Evolutionary conservation across 2,888 invertebrate species (phyloP).

Genomic region (Plagiodera versicolora): DNA sequence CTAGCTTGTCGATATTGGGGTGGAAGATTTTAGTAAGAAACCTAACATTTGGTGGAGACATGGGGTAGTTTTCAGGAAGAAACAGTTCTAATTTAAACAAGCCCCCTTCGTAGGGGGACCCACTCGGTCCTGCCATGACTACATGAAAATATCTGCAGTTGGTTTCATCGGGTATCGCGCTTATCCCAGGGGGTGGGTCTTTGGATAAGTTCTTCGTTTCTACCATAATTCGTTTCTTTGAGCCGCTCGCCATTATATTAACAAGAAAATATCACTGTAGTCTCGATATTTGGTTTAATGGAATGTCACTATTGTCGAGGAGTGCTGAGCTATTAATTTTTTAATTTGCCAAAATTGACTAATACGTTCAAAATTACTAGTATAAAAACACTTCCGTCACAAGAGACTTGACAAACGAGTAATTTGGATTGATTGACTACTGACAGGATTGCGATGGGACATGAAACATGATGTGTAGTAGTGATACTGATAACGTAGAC

Average conservation of each 20-base stretch:
- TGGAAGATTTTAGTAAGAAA: conserved; percentile 99
- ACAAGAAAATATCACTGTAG: not conserved
- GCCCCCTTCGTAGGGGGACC: conserved; percentile 98
- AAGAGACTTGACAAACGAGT: no score
- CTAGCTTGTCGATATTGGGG: conserved; percentile 99
- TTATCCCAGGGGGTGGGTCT: conserved; percentile 98
- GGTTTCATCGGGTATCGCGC: conserved; percentile 91
- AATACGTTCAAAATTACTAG: no score
- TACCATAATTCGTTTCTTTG: conserved; percentile 89
- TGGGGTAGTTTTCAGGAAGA: conserved; percentile 99
- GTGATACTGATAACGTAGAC: no score
- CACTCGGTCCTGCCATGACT: conserved; percentile 90
- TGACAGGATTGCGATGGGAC: no score
- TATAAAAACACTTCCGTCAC: no score
- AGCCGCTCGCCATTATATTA: conserved; percentile 42
- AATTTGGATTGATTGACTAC: no score
- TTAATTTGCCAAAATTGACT: no score
- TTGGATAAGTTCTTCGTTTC: conserved; percentile 96
- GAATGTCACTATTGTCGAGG: not conserved
- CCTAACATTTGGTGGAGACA: conserved; percentile 99
- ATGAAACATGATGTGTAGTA: no score
- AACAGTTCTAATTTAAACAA: conserved; percentile 97
- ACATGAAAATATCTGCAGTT: conserved; percentile 95
- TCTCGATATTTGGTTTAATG: not conserved
- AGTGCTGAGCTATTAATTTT: not conserved